These are phyloP conservation scores for Scyliorhinus canicula DNA, from an alignment of 2,797 vertebrate species.

Conservation along the genomic window DNA sequence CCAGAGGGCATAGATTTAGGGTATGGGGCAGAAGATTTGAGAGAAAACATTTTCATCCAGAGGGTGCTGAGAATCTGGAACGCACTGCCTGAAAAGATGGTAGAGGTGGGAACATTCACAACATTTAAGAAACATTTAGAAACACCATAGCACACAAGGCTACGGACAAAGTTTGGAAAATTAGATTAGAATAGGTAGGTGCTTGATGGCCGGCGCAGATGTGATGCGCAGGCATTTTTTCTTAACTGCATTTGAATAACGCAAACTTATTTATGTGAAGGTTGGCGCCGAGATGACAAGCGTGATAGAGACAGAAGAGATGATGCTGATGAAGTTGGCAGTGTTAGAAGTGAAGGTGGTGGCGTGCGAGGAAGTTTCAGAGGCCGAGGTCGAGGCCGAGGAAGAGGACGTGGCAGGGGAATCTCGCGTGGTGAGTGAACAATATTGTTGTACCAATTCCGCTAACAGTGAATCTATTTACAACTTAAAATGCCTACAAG, in stretches of 20 bases:
- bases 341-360: slow-evolving; percentile 68
- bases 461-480: neutral
- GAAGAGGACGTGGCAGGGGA: slow-evolving; percentile 82
- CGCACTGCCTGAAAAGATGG: no score
- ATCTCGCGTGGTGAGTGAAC: slow-evolving; percentile 52
- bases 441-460: neutral
- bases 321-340: slow-evolving; percentile 68
- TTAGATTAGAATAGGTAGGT: no score
- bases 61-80: no score
- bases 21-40: no score
- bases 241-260: neutral
- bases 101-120: no score
- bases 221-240: no score
- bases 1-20: no score
- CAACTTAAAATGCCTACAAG: neutral
- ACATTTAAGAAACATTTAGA: no score
- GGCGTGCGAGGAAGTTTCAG: slow-evolving; percentile 62
- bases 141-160: no score
- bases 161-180: no score
- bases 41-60: no score
- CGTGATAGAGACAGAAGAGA: slow-evolving; percentile 68
- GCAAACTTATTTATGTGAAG: slow-evolving; percentile 49
- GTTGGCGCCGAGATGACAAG: slow-evolving; percentile 59
- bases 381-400: slow-evolving; percentile 73
- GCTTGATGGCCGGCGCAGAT: no score